Evolutionary conservation across 35 echinoderm and acorn worm species (phyloP).

Genomic region (Apostichopus japonicus): DNA sequence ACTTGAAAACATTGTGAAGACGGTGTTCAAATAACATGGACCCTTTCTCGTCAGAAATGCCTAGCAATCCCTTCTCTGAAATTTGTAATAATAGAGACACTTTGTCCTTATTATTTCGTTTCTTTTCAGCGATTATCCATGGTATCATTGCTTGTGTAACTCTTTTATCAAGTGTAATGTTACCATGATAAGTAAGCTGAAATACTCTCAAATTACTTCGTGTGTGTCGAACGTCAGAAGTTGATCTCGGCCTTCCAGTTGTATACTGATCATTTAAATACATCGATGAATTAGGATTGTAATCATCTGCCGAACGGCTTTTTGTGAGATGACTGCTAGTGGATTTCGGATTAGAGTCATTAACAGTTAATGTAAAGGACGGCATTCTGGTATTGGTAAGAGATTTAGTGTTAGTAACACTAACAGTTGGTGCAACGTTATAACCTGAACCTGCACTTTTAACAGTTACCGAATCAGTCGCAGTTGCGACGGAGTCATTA

Average conservation of each 20-base stretch:
- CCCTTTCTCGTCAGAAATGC: constrained; percentile 80
- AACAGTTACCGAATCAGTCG: background rate
- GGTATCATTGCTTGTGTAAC: constrained; percentile 88
- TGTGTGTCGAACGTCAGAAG: constrained; percentile 43
- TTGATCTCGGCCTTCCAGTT: constrained; percentile 38
- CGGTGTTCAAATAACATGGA: constrained; percentile 80
- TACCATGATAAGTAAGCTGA: constrained; percentile 68
- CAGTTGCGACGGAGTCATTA: background rate
- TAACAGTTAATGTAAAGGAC: background rate
- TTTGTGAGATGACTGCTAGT: background rate
- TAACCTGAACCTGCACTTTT: background rate
- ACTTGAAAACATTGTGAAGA: constrained; percentile 76
- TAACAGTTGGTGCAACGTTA: background rate
- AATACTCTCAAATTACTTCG: constrained; percentile 37
- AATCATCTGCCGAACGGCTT: constrained; percentile 41
- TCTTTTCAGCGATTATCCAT: constrained; percentile 80
- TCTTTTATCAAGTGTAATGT: constrained; percentile 68
- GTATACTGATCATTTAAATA: background rate
- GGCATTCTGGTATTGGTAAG: background rate
- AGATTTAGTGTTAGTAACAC: background rate
- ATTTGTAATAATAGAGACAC: constrained; percentile 71
- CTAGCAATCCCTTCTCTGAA: constrained; percentile 74
- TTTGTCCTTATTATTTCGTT: constrained; percentile 35
- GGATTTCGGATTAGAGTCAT: background rate
- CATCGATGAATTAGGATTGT: background rate